These are phyloP conservation scores for Galaxea fascicularis DNA, from an alignment of 92 coral and sea anemone species.

Conservation along the genomic window DNA sequence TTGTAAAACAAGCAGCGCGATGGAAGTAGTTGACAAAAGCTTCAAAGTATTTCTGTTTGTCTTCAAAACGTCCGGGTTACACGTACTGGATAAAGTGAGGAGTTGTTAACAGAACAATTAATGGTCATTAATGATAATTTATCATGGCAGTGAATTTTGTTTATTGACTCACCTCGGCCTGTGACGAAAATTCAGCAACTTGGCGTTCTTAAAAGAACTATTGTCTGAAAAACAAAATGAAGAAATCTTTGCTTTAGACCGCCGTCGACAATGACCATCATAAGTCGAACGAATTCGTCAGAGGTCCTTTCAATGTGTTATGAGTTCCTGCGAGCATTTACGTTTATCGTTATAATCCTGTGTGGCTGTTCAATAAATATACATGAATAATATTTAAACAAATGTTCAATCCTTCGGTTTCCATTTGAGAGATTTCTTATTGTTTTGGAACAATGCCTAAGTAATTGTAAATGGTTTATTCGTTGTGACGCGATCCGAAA, in stretches of 20 bases:
- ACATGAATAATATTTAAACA: conserved; percentile 19
- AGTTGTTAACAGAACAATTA: neutral
- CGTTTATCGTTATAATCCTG: neutral
- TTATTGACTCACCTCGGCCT: conserved; percentile 1
- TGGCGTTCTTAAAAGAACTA: neutral
- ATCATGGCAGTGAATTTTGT: neutral
- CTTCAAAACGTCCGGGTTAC: neutral
- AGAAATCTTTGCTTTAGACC: neutral
- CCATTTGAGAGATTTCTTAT: conserved; percentile 4
- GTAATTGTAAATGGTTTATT: neutral
- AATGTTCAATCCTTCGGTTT: conserved; percentile 3
- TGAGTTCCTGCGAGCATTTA: neutral
- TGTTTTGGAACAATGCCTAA: neutral
- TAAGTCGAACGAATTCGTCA: neutral
- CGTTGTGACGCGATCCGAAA: neutral
- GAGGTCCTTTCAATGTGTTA: neutral
- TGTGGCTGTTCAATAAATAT: neutral
- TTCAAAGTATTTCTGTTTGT: neutral
- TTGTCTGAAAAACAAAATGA: neutral
- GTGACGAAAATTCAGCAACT: neutral
- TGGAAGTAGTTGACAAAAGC: too few species aligned
- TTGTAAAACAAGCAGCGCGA: too few species aligned
- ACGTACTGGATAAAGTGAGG: neutral
- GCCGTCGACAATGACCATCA: neutral
- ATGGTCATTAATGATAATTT: neutral